These are phyloP conservation scores for Synergus umbraculus DNA, from an alignment of 2,888 invertebrate genomes.

Conservation along the genomic window DNA sequence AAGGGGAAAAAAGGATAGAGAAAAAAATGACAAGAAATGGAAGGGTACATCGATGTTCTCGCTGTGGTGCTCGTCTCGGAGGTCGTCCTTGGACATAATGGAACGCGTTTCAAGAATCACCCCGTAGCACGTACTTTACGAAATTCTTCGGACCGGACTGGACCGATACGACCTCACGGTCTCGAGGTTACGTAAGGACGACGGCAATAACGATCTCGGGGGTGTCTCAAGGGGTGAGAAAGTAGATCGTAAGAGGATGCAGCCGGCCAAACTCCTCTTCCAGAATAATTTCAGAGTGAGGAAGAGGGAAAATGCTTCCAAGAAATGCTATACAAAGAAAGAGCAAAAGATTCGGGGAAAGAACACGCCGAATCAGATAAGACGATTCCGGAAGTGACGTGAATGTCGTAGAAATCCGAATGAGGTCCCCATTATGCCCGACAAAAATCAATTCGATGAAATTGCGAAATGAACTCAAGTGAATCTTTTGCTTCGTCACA, in stretches of 20 bases:
- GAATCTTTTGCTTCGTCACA: constrained; percentile 6
- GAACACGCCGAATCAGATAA: constrained; percentile 35
- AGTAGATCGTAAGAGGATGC: constrained; percentile 45
- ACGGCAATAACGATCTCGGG: constrained; percentile 55
- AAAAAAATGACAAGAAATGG: constrained; percentile 12
- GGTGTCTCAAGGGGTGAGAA: constrained; percentile 54
- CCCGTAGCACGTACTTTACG: constrained; percentile 54
- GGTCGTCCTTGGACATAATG: constrained; percentile 53
- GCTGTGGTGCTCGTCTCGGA: constrained; percentile 48
- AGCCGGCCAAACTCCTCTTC: constrained; percentile 36
- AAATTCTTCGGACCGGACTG: constrained; percentile 51
- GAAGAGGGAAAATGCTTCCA: constrained; percentile 13
- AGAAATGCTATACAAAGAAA: constrained; percentile 35
- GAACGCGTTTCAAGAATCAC: constrained; percentile 59
- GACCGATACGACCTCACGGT: constrained; percentile 56
- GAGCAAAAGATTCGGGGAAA: constrained; percentile 43
- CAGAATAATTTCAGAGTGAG: constrained; percentile 13
- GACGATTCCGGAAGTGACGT: constrained; percentile 27
- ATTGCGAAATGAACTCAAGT: constrained; percentile 26
- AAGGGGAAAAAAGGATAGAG: neutral
- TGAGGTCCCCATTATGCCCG: constrained; percentile 21
- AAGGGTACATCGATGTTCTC: constrained; percentile 54
- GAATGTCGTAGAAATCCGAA: constrained; percentile 33
- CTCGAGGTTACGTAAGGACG: constrained; percentile 55
- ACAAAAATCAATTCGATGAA: constrained; percentile 34